Evolutionary conservation across 2,888 invertebrate species (phyloP).

Genomic region (Callyntrura sp.): DNA sequence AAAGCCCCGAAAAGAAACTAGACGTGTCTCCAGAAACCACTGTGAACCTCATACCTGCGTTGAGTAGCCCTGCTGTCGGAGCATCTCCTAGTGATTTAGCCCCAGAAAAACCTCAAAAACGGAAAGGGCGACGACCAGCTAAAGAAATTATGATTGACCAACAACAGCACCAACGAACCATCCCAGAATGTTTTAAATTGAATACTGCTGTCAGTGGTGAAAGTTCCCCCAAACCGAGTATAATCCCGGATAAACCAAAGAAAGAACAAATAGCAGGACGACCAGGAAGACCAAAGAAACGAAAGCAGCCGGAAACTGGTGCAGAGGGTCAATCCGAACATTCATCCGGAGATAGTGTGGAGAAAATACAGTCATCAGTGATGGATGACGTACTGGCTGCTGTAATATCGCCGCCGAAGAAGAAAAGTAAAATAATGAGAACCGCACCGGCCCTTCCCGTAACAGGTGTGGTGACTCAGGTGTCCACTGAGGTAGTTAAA

Average conservation of each 20-base stretch:
- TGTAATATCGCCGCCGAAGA: constrained; percentile 48
- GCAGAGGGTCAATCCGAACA: background rate
- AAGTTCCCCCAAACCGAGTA: background rate
- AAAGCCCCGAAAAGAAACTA: constrained; percentile 72
- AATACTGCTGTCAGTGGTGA: constrained; percentile 10
- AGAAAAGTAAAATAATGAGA: constrained; percentile 70
- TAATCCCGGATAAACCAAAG: constrained; percentile 16
- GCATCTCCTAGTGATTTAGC: background rate
- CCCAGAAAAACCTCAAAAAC: constrained; percentile 41
- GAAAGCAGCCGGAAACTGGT: constrained; percentile 38
- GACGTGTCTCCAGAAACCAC: background rate
- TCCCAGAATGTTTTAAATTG: constrained; percentile 72
- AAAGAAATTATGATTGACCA: constrained; percentile 36
- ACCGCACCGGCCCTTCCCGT: constrained; percentile 34
- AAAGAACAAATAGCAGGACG: constrained; percentile 22
- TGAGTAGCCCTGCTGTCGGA: background rate
- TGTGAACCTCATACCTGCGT: background rate
- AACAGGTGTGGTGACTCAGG: constrained; percentile 59
- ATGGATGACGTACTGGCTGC: constrained; percentile 28
- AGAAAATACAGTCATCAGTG: background rate
- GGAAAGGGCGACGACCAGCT: constrained; percentile 65
- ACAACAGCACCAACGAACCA: constrained; percentile 73
- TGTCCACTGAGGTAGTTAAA: constrained; percentile 66
- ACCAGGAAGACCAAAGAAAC: constrained; percentile 76
- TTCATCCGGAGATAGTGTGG: background rate